phyloP scores from a whole-genome alignment of 1,140 invertebrate genomes.

The Protaetia brevitarsis region DNA sequence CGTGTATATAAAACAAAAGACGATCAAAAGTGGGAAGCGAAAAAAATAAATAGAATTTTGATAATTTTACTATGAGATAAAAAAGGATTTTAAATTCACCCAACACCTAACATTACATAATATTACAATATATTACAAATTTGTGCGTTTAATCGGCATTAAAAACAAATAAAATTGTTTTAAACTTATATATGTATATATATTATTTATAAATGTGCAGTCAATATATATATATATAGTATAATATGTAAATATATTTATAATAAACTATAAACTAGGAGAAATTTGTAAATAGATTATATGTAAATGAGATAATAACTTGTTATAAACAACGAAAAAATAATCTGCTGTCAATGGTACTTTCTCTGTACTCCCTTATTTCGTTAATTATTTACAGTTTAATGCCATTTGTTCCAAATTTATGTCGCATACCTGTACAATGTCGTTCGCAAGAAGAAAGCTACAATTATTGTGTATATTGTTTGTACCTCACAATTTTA shows the following conservation, averaged over 20 bases:
- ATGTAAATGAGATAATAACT: constrained; percentile 27
- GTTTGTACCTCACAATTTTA: background rate
- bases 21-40: background rate
- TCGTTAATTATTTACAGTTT: constrained; percentile 25
- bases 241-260: constrained; percentile 15
- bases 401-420: constrained; percentile 24
- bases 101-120: constrained; percentile 45
- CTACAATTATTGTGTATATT: background rate
- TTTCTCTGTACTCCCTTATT: background rate
- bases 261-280: constrained; percentile 11
- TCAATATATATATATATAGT: constrained; percentile 33
- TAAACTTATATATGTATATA: constrained; percentile 24
- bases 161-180: constrained; percentile 22
- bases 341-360: background rate
- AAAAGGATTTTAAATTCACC: constrained; percentile 25
- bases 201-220: constrained; percentile 37
- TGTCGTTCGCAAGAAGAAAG: background rate
- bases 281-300: constrained; percentile 19
- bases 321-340: constrained; percentile 36
- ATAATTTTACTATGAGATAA: constrained; percentile 14
- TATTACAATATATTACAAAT: constrained; percentile 29
- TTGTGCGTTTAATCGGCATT: constrained; percentile 39
- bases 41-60: constrained; percentile 13
- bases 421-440: background rate
- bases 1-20: background rate